Conservation (phyloP, 2,888 invertebrate species). For the Chamaedrilus cognettii region DNA sequence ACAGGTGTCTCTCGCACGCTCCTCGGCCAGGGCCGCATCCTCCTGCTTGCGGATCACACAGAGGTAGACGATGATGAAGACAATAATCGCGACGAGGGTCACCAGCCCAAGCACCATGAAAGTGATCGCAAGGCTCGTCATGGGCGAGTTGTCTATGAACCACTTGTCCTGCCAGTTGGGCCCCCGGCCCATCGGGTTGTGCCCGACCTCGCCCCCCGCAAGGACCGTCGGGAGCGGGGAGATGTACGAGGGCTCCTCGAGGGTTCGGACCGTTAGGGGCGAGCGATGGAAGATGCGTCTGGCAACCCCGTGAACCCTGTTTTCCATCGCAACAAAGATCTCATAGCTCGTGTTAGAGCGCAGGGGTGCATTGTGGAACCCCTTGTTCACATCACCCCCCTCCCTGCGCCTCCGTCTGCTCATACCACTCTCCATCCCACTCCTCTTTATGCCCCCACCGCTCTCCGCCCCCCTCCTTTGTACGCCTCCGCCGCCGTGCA, state of each 20-base stretch:
- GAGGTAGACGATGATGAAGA: not conserved
- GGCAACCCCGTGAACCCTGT: constrained; percentile 68
- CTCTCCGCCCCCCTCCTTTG: too few relatives aligned
- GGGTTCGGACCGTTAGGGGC: not conserved
- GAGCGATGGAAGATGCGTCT: constrained; percentile 64
- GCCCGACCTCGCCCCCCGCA: not conserved
- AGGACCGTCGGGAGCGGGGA: not conserved
- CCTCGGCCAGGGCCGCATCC: not conserved
- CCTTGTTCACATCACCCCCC: not conserved
- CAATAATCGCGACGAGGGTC: not conserved
- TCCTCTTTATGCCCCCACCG: too few relatives aligned
- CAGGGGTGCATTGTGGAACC: constrained; percentile 75
- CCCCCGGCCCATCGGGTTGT: not conserved
- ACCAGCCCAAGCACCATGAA: not conserved
- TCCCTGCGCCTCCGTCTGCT: too few relatives aligned
- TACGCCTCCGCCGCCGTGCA: too few relatives aligned
- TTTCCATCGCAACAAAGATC: constrained; percentile 73
- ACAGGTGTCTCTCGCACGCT: not conserved
- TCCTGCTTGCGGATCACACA: not conserved
- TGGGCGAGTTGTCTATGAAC: not conserved
- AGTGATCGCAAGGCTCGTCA: not conserved
- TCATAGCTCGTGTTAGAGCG: constrained; percentile 66
- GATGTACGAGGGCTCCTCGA: not conserved
- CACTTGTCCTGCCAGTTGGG: too few relatives aligned
- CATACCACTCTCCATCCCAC: too few relatives aligned